phyloP scores from a whole-genome alignment of 1,140 invertebrate genomes.

The Leguminivora glycinivorella region DNA sequence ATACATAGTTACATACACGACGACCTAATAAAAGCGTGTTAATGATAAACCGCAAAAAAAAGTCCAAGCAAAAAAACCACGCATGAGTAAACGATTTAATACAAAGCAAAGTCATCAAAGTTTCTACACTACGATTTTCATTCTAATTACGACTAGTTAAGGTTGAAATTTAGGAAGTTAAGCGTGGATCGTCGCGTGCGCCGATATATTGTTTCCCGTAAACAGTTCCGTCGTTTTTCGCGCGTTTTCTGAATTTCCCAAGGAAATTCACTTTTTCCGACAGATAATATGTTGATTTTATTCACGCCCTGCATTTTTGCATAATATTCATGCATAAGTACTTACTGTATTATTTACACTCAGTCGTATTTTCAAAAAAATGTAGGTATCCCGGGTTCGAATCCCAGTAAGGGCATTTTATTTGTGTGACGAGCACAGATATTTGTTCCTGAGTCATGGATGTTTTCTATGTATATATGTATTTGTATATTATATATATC shows the following conservation, averaged over 20 bases:
- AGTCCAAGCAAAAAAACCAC: background rate
- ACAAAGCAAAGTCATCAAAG: background rate
- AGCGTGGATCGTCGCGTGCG: background rate
- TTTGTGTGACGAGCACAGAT: too few species aligned
- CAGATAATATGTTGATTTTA: background rate
- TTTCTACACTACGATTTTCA: background rate
- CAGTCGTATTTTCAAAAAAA: too few species aligned
- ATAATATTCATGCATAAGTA: background rate
- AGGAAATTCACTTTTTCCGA: background rate
- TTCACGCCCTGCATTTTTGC: background rate
- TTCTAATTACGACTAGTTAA: background rate
- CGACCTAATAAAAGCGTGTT: background rate
- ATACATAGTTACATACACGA: background rate
- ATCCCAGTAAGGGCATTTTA: too few species aligned
- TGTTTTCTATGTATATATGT: too few species aligned
- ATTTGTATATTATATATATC: too few species aligned
- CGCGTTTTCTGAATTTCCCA: slow-evolving; percentile 8
- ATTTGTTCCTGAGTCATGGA: too few species aligned
- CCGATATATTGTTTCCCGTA: background rate
- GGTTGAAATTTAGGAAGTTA: background rate
- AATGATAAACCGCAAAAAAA: background rate
- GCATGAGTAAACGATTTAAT: background rate
- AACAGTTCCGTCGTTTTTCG: slow-evolving; percentile 5
- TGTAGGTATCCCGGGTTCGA: too few species aligned
- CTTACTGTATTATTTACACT: too few species aligned